Base-by-base conservation (phyloP, 2,797 vertebrate species). In the Loriculus beryllinus region DNA sequence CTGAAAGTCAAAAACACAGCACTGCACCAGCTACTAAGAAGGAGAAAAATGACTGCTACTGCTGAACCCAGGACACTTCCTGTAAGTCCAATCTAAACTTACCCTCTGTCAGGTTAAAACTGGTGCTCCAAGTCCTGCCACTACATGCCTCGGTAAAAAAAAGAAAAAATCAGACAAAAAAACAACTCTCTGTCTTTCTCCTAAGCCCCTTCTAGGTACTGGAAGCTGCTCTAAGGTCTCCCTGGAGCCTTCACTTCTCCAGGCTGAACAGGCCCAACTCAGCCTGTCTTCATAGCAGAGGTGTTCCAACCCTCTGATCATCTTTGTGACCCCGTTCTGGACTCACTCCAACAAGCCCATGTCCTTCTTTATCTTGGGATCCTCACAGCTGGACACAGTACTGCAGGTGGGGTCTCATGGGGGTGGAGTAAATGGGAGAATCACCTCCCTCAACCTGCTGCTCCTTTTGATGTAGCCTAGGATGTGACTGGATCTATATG, bases 391-490 rank as follows among this genome's bases (percentile, higher is more conserved):
- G n/a, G 14, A 35, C 54, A 57, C 54, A 35, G n/a, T 57, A 57
- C 54, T 57, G 21, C 14, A 57, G 9, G 22, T 35, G n/a, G 14
- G n/a, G n/a, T 25, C 54, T 35, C n/a, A 35, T 57, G 54, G 23
- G n/a, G n/a, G n/a, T 57, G 54, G 23, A 35, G 54, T 4, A 23
- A 63, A 12, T 5, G 29, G 7, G 0, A 86, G 43, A 51, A 57
- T 51, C 57, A 12, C 14, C 6, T 54, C 13, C 14, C 11, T 90
- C 2, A 0, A 31, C 16, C 14, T 51, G n/a, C 14, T 1, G 0
- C 31, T 77, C 4, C 9, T 68, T n/a, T 57, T 42, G 4, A 75
- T 59, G 62, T 21, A 28, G 35, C 5, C 49, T 63, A 69, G 28
- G 31, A 37, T 37, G 37, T 0, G 0, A 1, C 4, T 62, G 10